Evolutionary conservation across 1,140 invertebrate genomes (phyloP).

Genomic region (Bathynomus jamesi): DNA sequence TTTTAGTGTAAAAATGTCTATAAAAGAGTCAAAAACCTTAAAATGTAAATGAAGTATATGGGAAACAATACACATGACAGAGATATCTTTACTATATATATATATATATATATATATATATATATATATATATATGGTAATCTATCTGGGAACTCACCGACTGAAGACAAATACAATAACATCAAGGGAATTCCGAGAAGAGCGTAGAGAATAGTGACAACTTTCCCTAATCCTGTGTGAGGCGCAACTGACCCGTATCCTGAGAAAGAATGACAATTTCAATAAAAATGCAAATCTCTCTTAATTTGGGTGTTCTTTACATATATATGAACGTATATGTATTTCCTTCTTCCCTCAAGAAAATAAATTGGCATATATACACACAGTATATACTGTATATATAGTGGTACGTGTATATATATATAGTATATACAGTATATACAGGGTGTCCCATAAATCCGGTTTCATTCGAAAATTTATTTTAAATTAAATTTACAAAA

Average conservation of each 20-base stretch:
- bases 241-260: slow-evolving; percentile 84
- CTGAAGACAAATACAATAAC: slow-evolving; percentile 74
- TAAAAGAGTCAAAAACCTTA: not conserved
- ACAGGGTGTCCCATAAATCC: no score
- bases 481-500: no score
- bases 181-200: slow-evolving; percentile 83
- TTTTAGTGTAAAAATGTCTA: not conserved
- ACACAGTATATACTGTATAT: no score
- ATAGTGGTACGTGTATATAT: no score
- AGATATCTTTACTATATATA: not conserved
- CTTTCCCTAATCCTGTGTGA: slow-evolving; percentile 62
- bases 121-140: not conserved
- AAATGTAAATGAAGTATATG: not conserved
- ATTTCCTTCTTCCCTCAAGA: no score
- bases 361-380: no score
- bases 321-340: no score
- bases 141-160: slow-evolving; percentile 51
- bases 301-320: no score
- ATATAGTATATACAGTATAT: no score
- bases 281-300: no score
- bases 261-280: no score
- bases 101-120: not conserved
- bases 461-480: no score
- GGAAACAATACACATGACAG: not conserved
- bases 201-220: slow-evolving; percentile 81